phyloP scores from a whole-genome alignment of 1,140 invertebrate species.

The Drosophila bocqueti region DNA sequence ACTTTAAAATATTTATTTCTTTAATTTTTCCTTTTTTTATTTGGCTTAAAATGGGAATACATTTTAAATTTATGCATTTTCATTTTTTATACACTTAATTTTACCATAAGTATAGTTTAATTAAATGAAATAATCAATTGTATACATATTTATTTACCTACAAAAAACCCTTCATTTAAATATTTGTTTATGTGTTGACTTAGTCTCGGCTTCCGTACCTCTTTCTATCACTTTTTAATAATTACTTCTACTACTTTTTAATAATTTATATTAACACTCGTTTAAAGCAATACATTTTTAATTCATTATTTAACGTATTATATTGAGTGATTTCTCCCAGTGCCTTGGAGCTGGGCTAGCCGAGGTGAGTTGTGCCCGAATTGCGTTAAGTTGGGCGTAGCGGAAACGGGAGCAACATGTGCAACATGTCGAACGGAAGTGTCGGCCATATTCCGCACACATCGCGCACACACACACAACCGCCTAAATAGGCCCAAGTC shows the following conservation, averaged over 20 bases:
- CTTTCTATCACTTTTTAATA: too few species aligned
- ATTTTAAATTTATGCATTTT: neutral
- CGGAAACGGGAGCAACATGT: slow-evolving; percentile 82
- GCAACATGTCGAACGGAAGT: slow-evolving; percentile 83
- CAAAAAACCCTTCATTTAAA: neutral
- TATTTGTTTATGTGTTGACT: neutral
- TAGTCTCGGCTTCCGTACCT: neutral
- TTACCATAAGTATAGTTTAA: neutral
- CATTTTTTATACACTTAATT: neutral
- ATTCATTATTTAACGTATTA: neutral
- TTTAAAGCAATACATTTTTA: too few species aligned
- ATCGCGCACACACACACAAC: slow-evolving; percentile 47
- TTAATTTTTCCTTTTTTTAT: too few species aligned
- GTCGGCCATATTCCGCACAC: slow-evolving; percentile 79
- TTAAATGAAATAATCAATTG: neutral
- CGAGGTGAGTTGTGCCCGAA: slow-evolving; percentile 21
- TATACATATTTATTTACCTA: neutral
- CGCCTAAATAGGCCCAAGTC: slow-evolving; percentile 74
- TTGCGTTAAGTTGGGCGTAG: slow-evolving; percentile 34
- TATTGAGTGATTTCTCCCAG: neutral
- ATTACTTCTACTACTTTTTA: too few species aligned
- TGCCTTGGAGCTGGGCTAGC: slow-evolving; percentile 8
- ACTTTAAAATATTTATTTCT: too few species aligned
- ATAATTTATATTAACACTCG: too few species aligned
- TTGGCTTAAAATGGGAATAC: too few species aligned